These are phyloP conservation scores for Aphyosemion australe DNA, from an alignment of 2,113 vertebrate genomes.

Conservation along the genomic window DNA sequence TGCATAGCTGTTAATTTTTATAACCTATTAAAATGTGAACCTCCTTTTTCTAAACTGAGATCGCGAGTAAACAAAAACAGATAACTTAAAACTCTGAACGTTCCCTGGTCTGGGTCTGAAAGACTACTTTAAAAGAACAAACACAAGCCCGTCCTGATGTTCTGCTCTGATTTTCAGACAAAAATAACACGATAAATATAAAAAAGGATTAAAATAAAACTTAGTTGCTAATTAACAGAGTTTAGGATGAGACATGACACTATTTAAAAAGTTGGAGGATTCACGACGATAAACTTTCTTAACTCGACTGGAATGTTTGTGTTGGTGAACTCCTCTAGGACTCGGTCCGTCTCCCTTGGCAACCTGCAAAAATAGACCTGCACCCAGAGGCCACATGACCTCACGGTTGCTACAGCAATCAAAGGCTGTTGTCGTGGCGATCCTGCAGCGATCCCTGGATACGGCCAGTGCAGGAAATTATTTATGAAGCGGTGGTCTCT, in stretches of 20 bases:
- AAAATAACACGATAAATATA: neutral
- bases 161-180: conserved; percentile 20
- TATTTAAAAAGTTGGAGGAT: neutral
- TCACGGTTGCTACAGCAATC: conserved; percentile 76
- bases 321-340: conserved; percentile 31
- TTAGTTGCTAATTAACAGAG: neutral
- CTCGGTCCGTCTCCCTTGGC: conserved; percentile 69
- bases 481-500: conserved; percentile 60
- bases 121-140: neutral
- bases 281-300: conserved; percentile 18
- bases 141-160: neutral
- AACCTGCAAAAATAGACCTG: conserved; percentile 72
- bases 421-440: conserved; percentile 65
- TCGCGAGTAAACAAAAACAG: too few species aligned
- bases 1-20: too few species aligned
- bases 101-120: too few species aligned
- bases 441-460: conserved; percentile 60
- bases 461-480: conserved; percentile 51
- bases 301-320: conserved; percentile 1
- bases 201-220: neutral
- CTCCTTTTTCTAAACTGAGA: too few species aligned
- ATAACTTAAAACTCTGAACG: too few species aligned
- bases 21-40: too few species aligned
- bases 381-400: conserved; percentile 58
- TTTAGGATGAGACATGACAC: neutral